phyloP scores from a whole-genome alignment of 1,140 invertebrate species.

The Drosophila mauritiana region DNA sequence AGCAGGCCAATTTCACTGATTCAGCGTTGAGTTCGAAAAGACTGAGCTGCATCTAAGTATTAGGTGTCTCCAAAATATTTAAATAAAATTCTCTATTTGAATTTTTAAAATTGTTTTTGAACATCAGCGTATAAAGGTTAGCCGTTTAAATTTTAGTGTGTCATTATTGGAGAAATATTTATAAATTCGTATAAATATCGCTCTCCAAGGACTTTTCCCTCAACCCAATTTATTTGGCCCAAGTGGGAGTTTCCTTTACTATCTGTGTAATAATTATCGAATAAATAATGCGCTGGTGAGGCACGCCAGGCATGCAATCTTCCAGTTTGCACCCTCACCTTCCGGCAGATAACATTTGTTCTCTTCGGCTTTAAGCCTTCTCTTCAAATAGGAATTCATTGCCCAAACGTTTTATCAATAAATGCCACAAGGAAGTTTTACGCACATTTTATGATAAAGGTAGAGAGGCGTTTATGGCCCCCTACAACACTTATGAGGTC shows the following conservation, averaged over 20 bases:
- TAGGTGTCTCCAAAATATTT: background rate
- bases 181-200: too few species aligned
- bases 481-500: slow-evolving; percentile 67
- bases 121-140: too few species aligned
- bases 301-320: slow-evolving; percentile 37
- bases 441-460: slow-evolving; percentile 75
- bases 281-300: slow-evolving; percentile 32
- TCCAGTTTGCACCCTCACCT: slow-evolving; percentile 12
- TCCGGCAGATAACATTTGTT: slow-evolving; percentile 37
- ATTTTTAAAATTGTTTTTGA: too few species aligned
- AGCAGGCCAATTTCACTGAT: background rate
- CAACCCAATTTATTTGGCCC: background rate
- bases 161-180: too few species aligned
- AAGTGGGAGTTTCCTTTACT: background rate
- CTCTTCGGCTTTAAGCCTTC: slow-evolving; percentile 46
- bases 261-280: slow-evolving; percentile 28
- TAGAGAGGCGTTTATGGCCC: slow-evolving; percentile 58
- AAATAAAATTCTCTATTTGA: too few species aligned
- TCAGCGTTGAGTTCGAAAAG: background rate
- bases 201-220: too few species aligned
- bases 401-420: slow-evolving; percentile 79
- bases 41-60: too few species aligned
- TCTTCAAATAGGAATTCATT: slow-evolving; percentile 76
- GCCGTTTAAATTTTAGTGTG: too few species aligned
- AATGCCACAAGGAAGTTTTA: slow-evolving; percentile 79